Base-by-base conservation (phyloP, 2,888 invertebrate genomes). In the Minunthozetes semirufus region DNA sequence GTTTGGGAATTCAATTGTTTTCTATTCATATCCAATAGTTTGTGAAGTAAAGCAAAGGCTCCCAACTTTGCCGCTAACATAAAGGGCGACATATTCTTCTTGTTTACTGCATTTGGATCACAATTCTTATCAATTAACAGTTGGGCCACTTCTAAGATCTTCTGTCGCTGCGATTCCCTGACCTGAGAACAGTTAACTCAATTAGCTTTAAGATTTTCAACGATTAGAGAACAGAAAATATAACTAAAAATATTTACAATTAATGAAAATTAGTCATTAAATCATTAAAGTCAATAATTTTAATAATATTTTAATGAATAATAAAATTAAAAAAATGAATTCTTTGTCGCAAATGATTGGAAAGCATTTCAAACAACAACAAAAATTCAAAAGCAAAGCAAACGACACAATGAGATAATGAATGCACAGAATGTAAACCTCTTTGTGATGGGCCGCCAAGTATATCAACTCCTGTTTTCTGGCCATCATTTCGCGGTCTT, bases 51-150 rank as follows among this genome's bases (percentile, higher is more conserved):
- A 38, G 80, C 79, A 29, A 80, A 79, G 77, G 83, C 83, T 46
- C 79, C 79, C 80, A 80, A 53, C 77, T 81, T 80, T 22, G 83
- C 80, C 42, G 84, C 83, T 63, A 82, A 78, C 79, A 82, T 82
- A 53, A 83, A 79, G 5, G 83, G 81, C 27, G 84, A 82, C 77
- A 81, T 80, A 50, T 82, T 82, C 71, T 81, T 80, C 25, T 81
- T 80, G 61, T 82, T 82, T 71, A 78, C 79, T 13, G 77, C 80
- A 33, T 80, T 81, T 11, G 82, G 80, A 77, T 82, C 81, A 80
- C 83, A 83, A 5, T 82, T 82, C 72, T 81, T 80, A 15, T 80
- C 80, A 38, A 84, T 76, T 29, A 84, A 79, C 15, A 83, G 72
- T 74, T 81, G 80, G 4, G 83, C 82, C 22, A 83, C 81, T 56